Base-by-base conservation (phyloP, 2,113 vertebrate species). In the Nothoprocta pentlandii region DNA sequence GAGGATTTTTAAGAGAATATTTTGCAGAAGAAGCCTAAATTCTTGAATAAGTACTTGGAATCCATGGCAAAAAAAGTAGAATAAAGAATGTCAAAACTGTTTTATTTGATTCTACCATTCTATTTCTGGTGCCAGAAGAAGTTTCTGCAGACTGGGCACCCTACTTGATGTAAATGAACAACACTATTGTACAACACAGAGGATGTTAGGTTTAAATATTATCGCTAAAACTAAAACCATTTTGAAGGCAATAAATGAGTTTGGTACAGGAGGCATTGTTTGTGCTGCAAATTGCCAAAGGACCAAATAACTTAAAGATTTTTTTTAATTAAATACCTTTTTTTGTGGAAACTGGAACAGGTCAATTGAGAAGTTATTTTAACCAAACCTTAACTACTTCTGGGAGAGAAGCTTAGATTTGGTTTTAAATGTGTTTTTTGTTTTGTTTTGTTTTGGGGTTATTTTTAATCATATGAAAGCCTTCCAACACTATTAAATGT, bases 271-370 rank as follows among this genome's bases (percentile, higher is more conserved):
- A 97, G 97, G 96, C 98, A 98, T 97, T 96, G 96, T 97, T 97
- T 98, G 96, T 97, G 96, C 97, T 98, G 96, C 95, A 97, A 97
- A 97, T 98, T 98, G 98, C 98, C 98, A 98, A 98, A 98, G 98
- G 98, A 99, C 98, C 98, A 99, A 98, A 98, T 97, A 97, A 97
- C 67, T 94, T 97, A 95, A 93, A 94, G 79, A 61, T 90, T 94
- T 95, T 92, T 94, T 92, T 94, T 75, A 96, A 93, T 93, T 85
- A 95, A 97, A 95, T 87, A 89, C 5, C 12, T 94, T 94, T 98
- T 39, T 97, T 97, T 97, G 94, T 96, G 95, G 97, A 97, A 97
- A 97, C 97, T 95, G 97, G 97, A 98, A 95, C 90, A 96, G 94
- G 78, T 97, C 95, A 96, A 97, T 96, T 96, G 89, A 97, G 90